Base-by-base conservation (phyloP, 1,140 invertebrate genomes). In the Solen grandis region DNA sequence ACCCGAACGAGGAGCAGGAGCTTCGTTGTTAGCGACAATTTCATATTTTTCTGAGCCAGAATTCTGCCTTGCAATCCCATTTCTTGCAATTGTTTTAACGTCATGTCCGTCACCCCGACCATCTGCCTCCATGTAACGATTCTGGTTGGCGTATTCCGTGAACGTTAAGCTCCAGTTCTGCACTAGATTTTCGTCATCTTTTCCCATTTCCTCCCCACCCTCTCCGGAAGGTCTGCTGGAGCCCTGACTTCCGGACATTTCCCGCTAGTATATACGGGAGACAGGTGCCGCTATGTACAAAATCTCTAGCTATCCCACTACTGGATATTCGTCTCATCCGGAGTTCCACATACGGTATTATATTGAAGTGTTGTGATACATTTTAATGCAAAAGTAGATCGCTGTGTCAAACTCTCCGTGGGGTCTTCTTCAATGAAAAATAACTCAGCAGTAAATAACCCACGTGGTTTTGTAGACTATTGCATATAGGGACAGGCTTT, bases 131-230 rank as follows among this genome's bases (percentile, higher is more conserved):
- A n/a, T n/a, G 63, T 38, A 78, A 5, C 50, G 22, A 33, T 78
- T 57, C 5, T 78, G 33, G 2, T 29, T 36, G 2, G 65, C 75
- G 25, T 78, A 78, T 41, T 78, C 75, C 8, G 62, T 78, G 54
- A 69, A 78, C 16, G 75, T 78, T 60, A 78, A 57, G 59, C 75
- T 78, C 75, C 75, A 78, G 57, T 78, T 78, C 19, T 78, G 75
- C 63, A 78, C 66, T 19, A 78, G 50, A 25, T 78, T 68, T 60
- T 78, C 75, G 33, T 78, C 75, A 50, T 69, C 75, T 31, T 78
- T 78, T 27, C 63, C 60, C 5, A 50, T 46, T 8, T 41, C 46
- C 33, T 35, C 65, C 31, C 13, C 25, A 59, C 41, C 60, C 8
- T 68, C 41, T 33, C 68, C 74, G 25, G 27, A 38, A 46, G n/a